Base-by-base conservation (phyloP, 2,797 vertebrate genomes). In the Acipenser ruthenus region DNA sequence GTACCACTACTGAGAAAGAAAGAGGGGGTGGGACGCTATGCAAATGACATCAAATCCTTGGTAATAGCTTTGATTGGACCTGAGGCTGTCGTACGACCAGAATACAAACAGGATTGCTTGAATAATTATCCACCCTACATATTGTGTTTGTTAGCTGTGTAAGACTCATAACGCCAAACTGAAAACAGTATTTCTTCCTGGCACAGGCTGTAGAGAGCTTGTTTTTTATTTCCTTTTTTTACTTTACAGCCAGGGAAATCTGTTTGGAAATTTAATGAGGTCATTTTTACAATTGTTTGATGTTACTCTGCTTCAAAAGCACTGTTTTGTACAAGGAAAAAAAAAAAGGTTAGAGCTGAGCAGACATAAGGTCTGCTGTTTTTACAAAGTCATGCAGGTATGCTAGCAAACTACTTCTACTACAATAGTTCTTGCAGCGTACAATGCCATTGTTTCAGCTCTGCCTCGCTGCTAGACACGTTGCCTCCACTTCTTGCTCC, bases 1-100 rank as follows among this genome's bases (percentile, higher is more conserved):
- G 18, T 50, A 47, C 51, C 52, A 51, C 53, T 50, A 18, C 62
- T 48, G 15, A 6, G 49, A n/a, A 60, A 63, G 52, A 59, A 23
- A n/a, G 6, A 2, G 48, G 55, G 23, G 1, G 65, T 6, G 13
- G 64, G 48, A 6, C 5, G 37, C 37, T 37, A 37, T 37, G 37
- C 60, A 63, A 63, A 61, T 47, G 12, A 47, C 13, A 51, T 66
- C 8, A 56, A 56, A 56, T 56, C 48, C 6, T 50, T 48, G 49
- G 6, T 59, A 62, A 66, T 66, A 55, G 58, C 47, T 37, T 59
- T 48, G 11, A 63, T 60, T 62, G 52, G 51, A n/a, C 48, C 65
- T 50, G 47, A 10, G 65, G 6, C 18, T 23, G 48, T 23, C 50
- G 51, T 23, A 37, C 11, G 50, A 47, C 51, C n/a, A 7, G 23